These are phyloP conservation scores for Apostichopus parvimensis DNA, from an alignment of 35 echinoderm and acorn worm species.

Conservation along the genomic window DNA sequence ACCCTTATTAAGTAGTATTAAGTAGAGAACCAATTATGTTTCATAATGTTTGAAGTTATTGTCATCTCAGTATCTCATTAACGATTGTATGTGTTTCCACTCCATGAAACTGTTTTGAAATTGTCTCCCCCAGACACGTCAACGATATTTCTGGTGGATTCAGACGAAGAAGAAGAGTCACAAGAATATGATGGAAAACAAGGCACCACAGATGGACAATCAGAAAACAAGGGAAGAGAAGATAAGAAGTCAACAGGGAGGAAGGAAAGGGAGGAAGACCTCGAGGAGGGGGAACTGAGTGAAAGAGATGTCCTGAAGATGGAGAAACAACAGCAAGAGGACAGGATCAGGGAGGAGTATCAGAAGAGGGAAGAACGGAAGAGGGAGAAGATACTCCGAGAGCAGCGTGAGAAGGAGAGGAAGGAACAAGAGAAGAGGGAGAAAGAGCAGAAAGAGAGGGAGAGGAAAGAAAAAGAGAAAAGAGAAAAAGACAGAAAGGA, in stretches of 20 bases:
- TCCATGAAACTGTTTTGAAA: neutral
- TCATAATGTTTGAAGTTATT: no score
- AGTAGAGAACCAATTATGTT: no score
- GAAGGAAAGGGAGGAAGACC: neutral
- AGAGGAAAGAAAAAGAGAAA: neutral
- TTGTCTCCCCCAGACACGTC: conserved; percentile 12
- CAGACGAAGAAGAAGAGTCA: neutral
- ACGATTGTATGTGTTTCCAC: no score
- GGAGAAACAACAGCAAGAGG: conserved; percentile 50
- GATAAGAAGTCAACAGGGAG: neutral
- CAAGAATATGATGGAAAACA: neutral
- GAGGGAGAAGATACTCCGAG: conserved; percentile 11
- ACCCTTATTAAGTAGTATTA: no score
- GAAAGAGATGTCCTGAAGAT: conserved; percentile 40
- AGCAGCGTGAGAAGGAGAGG: conserved; percentile 16
- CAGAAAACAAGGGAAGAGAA: neutral
- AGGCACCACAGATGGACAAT: neutral
- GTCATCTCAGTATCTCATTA: no score
- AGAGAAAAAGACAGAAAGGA: neutral
- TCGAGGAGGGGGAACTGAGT: conserved; percentile 38
- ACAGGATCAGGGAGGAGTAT: conserved; percentile 27
- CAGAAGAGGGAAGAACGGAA: conserved; percentile 37
- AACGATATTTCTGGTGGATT: conserved; percentile 15
- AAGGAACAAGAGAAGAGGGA: conserved; percentile 3
- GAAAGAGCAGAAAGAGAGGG: conserved; percentile 9